Base-by-base conservation (phyloP, 2,113 vertebrate species). In the Sminthopsis crassicaudata region DNA sequence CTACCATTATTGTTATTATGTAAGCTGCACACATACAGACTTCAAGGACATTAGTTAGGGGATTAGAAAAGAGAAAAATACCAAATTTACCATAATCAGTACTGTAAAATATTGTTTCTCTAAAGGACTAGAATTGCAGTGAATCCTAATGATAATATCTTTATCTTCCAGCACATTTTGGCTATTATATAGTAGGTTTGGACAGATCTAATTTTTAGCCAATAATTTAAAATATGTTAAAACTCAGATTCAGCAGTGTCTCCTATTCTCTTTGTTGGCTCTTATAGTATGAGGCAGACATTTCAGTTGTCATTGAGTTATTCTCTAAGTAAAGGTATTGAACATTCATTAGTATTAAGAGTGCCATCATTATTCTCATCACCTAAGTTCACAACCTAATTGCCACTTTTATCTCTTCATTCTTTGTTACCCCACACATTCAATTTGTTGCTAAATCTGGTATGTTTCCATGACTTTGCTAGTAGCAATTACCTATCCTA, bases 141-240 rank as follows among this genome's bases (percentile, higher is more conserved):
- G 14, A 89, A 55, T 92, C 93, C 89, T 94, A 53, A 96, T 55
- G 19, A 46, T 92, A 94, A 60, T n/a, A 57, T n/a, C n/a, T 91
- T 42, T 8, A 14, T 42, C n/a, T 36, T 91, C 90, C 48, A 2
- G 27, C 46, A 53, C 24, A 88, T 95, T 88, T 93, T 11, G 46
- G 52, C 52, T 90, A 95, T 92, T 53, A 23, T 51, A 53, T 50
- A 51, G 46, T 91, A 53, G 54, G 51, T 50, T 54, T 96, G 54
- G 51, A 22, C 88, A 95, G n/a, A 94, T 91, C n/a, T 76, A 89
- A 96, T 90, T 92, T 91, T 46, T 46, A 84, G 55, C 2, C 54
- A 92, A 53, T 89, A 23, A 46, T 92, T 93, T 90, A 22, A 91
- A 91, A 30, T 93, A n/a, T 8, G 0, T 76, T 93, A 93, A 94